A percentile compares a stretch with the other conserved stretches of the same genome.
phyloP scores from a whole-genome alignment of 2,797 vertebrate species.

The Scolopax bukidnonensis region DNA sequence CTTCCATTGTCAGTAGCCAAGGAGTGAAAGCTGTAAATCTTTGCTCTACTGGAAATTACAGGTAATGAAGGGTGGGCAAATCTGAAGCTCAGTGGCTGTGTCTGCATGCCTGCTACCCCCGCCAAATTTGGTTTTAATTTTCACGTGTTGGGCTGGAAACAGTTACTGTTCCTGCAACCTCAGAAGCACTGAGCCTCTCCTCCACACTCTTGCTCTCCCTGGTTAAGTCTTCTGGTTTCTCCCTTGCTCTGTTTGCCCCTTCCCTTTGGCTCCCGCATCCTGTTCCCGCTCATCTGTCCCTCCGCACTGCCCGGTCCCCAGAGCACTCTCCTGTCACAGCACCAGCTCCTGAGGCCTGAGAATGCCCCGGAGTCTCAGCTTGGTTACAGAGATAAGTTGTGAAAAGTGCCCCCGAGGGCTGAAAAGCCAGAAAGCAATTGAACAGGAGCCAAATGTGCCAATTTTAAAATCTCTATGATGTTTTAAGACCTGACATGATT shows the following conservation, averaged over 20 bases:
- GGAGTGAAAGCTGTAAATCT: not conserved
- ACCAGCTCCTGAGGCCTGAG: not conserved
- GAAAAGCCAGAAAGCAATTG: not conserved
- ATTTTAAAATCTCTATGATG: not conserved
- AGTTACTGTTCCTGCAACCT: not conserved
- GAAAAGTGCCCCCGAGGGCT: not conserved
- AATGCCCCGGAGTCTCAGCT: not conserved
- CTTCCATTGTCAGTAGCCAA: not conserved
- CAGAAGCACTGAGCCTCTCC: not conserved
- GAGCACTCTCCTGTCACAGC: not conserved
- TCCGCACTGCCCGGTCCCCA: not conserved
- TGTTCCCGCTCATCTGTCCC: not conserved
- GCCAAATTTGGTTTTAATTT: not conserved
- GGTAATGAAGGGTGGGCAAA: not conserved
- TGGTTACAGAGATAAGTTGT: not conserved
- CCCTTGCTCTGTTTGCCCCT: not conserved
- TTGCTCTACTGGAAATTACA: not conserved
- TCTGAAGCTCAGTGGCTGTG: not conserved
- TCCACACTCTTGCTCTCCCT: not conserved
- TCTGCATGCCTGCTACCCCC: not conserved
- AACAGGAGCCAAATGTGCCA: not conserved
- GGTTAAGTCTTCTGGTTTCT: not conserved
- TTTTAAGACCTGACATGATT: not conserved
- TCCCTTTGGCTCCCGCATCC: no score
- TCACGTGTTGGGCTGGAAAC: not conserved